A percentile compares a stretch with the other conserved stretches of the same genome.
Conservation (phyloP, 2,888 invertebrate genomes). For the Disparrhopalites patrizii region DNA sequence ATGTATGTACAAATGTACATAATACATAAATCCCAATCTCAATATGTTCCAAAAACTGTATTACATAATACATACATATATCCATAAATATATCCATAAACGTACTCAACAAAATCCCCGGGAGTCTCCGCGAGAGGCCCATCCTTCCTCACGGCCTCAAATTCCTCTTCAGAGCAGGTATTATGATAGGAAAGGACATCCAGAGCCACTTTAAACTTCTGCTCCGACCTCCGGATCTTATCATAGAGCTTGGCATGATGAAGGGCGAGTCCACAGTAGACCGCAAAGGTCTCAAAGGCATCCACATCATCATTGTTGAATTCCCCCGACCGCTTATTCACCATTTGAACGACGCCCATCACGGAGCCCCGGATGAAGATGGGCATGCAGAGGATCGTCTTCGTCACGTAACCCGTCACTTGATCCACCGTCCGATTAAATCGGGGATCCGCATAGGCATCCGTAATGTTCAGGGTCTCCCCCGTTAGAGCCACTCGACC, state of each 20-base stretch:
- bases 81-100: constrained; percentile 3
- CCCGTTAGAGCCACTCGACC: constrained; percentile 77
- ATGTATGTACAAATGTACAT: no score
- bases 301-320: constrained; percentile 64
- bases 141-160: constrained; percentile 49
- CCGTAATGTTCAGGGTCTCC: constrained; percentile 72
- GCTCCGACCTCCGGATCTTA: constrained; percentile 74
- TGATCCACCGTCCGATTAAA: constrained; percentile 71
- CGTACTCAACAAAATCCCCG: constrained; percentile 48
- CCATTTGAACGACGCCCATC: constrained; percentile 86
- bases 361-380: constrained; percentile 72
- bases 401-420: constrained; percentile 57
- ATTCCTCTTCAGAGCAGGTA: constrained; percentile 70
- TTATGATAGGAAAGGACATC: constrained; percentile 70
- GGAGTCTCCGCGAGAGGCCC: not conserved
- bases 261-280: constrained; percentile 75
- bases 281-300: constrained; percentile 76
- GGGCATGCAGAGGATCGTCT: constrained; percentile 78
- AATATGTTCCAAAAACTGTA: no score
- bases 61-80: not conserved
- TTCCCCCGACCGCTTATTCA: constrained; percentile 58
- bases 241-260: constrained; percentile 82
- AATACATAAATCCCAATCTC: no score
- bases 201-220: constrained; percentile 74
- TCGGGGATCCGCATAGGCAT: constrained; percentile 72